Evolutionary conservation across 2,797 vertebrate species (phyloP).

Genomic region (Tenualosa thibaudeaui): DNA sequence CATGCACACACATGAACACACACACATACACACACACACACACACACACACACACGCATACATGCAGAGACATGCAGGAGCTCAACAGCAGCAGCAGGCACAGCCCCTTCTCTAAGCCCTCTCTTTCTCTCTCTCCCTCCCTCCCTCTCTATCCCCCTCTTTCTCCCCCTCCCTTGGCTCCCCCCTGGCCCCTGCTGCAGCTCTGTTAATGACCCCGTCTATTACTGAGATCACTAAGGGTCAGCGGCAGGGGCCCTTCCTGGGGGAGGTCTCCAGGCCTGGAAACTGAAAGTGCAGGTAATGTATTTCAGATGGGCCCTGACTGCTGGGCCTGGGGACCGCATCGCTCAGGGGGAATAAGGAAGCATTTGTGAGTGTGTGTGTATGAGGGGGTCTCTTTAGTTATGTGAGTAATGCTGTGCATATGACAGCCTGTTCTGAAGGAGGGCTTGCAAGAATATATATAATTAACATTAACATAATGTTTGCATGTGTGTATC

Average conservation of each 20-base stretch:
- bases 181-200: slow-evolving; percentile 52
- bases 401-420: not conserved
- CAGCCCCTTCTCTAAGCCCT: not conserved
- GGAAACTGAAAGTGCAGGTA: slow-evolving; percentile 67
- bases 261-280: slow-evolving; percentile 76
- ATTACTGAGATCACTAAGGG: slow-evolving; percentile 74
- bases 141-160: not conserved
- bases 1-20: slow-evolving; percentile 28
- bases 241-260: slow-evolving; percentile 75
- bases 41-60: slow-evolving; percentile 55
- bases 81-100: slow-evolving; percentile 24
- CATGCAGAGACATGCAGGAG: slow-evolving; percentile 44
- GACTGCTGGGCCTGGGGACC: slow-evolving; percentile 41
- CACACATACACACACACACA: slow-evolving; percentile 18
- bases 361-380: slow-evolving; percentile 27
- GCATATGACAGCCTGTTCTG: not conserved
- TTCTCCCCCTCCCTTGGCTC: slow-evolving; percentile 36
- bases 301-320: slow-evolving; percentile 77
- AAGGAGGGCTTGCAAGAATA: not conserved
- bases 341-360: slow-evolving; percentile 26
- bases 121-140: not conserved
- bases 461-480: not conserved
- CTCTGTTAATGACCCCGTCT: slow-evolving; percentile 73
- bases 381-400: not conserved
- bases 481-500: not conserved